Conservation (phyloP, 2,888 invertebrate genomes). For the Meghimatium bilineatum region DNA sequence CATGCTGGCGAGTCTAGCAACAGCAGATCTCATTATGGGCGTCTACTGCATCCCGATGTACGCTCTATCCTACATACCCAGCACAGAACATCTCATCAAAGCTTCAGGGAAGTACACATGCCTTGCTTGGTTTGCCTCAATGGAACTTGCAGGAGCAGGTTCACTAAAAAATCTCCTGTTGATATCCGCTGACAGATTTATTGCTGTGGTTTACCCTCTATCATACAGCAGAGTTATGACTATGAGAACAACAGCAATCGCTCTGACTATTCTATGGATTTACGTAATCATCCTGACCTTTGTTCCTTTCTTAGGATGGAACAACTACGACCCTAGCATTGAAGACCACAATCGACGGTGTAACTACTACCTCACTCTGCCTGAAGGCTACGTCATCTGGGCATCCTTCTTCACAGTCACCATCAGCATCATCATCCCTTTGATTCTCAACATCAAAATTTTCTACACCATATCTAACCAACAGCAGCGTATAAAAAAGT, state of each 20-base stretch:
- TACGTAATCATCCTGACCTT: constrained; percentile 51
- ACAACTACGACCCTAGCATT: constrained; percentile 45
- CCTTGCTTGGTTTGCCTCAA: constrained; percentile 53
- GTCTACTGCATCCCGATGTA: constrained; percentile 55
- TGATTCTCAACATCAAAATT: constrained; percentile 53
- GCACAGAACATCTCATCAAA: constrained; percentile 3
- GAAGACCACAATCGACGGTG: constrained; percentile 35
- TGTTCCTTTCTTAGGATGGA: constrained; percentile 56
- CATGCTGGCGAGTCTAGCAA: constrained; percentile 55
- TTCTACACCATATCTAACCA: constrained; percentile 52
- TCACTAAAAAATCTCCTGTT: constrained; percentile 56
- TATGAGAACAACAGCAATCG: constrained; percentile 44
- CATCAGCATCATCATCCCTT: constrained; percentile 46
- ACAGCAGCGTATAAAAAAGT: constrained; percentile 31
- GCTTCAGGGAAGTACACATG: constrained; percentile 52
- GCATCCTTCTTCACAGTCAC: constrained; percentile 51
- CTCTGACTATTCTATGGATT: constrained; percentile 53
- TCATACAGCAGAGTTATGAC: constrained; percentile 53
- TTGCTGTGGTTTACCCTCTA: constrained; percentile 57
- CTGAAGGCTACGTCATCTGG: constrained; percentile 49
- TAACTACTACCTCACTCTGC: constrained; percentile 55
- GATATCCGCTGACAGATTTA: constrained; percentile 58
- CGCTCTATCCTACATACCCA: constrained; percentile 53
- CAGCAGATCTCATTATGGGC: constrained; percentile 57
- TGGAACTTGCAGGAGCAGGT: constrained; percentile 52